These are phyloP conservation scores for Epinephelus cyanopodus DNA, from an alignment of 2,113 vertebrate species.

Conservation along the genomic window DNA sequence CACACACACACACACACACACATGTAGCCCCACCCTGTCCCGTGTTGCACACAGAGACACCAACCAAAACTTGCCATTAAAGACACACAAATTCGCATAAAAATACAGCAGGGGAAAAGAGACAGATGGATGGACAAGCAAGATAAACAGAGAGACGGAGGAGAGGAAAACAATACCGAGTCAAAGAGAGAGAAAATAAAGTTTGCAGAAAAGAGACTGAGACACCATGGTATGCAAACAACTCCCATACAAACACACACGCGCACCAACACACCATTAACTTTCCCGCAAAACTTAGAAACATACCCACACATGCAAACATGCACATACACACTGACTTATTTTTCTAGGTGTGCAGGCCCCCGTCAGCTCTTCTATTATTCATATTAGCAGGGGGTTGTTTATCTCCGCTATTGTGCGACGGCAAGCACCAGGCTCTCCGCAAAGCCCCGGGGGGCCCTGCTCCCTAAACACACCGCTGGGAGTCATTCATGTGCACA, in stretches of 20 bases:
- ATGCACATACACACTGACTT: constrained; percentile 37
- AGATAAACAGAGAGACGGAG: constrained; percentile 17
- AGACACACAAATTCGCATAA: constrained; percentile 1
- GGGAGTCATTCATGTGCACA: constrained; percentile 57
- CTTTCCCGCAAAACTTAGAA: constrained; percentile 16
- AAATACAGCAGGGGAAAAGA: not conserved
- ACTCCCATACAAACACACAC: constrained; percentile 2
- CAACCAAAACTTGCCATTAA: constrained; percentile 19
- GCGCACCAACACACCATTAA: constrained; percentile 14
- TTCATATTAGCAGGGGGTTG: constrained; percentile 73
- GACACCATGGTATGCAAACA: constrained; percentile 20
- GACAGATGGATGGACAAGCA: constrained; percentile 2
- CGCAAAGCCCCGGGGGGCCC: constrained; percentile 57
- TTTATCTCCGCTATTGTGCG: constrained; percentile 70
- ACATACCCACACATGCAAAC: constrained; percentile 27
- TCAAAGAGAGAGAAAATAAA: constrained; percentile 35
- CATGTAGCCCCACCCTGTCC: constrained; percentile 13
- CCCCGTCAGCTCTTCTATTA: constrained; percentile 74
- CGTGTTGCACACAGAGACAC: not conserved
- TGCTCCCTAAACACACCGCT: constrained; percentile 63
- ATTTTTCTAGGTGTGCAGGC: constrained; percentile 53
- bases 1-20: constrained; percentile 1
- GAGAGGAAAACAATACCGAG: constrained; percentile 15
- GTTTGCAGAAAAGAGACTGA: constrained; percentile 27
- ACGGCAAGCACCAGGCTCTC: constrained; percentile 53